A percentile compares a stretch with the other conserved stretches of the same genome.
phyloP scores from a whole-genome alignment of 2,888 invertebrate species.

The Trissoscelio sp. region DNA sequence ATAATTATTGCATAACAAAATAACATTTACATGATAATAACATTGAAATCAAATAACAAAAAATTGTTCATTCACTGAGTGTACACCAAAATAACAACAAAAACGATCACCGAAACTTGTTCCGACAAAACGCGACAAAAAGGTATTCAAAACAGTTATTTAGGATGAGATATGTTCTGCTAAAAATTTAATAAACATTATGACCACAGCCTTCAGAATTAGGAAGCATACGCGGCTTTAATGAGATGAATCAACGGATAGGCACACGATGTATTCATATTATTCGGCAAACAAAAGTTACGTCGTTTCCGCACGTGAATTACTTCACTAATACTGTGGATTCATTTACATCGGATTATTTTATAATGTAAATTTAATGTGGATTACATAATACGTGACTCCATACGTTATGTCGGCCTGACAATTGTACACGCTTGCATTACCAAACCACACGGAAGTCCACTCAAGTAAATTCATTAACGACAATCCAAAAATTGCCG shows the following conservation, averaged over 20 bases:
- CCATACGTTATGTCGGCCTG: constrained; percentile 9
- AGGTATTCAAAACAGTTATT: background rate
- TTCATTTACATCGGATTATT: constrained; percentile 33
- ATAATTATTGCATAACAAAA: constrained; percentile 5
- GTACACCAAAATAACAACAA: background rate
- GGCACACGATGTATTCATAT: background rate
- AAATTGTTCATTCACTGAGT: background rate
- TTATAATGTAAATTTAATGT: constrained; percentile 45
- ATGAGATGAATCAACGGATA: constrained; percentile 7
- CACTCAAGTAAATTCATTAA: constrained; percentile 19
- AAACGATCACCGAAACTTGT: background rate
- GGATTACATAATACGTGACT: constrained; percentile 26
- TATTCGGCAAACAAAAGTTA: constrained; percentile 10
- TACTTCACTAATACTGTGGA: constrained; percentile 36
- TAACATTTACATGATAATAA: constrained; percentile 16
- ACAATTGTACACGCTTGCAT: constrained; percentile 31
- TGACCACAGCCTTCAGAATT: constrained; percentile 14
- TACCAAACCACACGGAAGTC: constrained; percentile 34
- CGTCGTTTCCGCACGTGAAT: constrained; percentile 27
- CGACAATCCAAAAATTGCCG: constrained; percentile 5
- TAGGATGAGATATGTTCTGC: background rate
- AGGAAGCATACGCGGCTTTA: constrained; percentile 11
- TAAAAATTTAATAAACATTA: constrained; percentile 16
- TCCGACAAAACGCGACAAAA: constrained; percentile 1
- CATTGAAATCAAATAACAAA: background rate